A percentile compares a stretch with the other conserved stretches of the same genome.
Conservation (phyloP, 2,113 vertebrate genomes). For the Sisor rabdophorus region DNA sequence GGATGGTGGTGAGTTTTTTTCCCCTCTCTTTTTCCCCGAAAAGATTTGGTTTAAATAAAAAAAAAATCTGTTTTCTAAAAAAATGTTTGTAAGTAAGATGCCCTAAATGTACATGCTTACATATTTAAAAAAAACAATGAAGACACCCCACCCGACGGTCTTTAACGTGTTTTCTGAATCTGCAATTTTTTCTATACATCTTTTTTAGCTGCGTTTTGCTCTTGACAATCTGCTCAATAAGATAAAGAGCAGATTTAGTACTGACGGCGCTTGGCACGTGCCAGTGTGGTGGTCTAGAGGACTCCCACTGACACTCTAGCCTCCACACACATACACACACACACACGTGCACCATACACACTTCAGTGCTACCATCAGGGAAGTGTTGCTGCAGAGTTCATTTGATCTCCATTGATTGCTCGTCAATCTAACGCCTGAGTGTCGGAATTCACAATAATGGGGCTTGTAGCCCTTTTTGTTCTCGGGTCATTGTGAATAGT, state of each 20-base stretch:
- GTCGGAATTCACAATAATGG: conserved; percentile 37
- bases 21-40: not conserved
- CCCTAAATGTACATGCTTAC: not conserved
- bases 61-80: not conserved
- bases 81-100: not conserved
- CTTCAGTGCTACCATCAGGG: conserved; percentile 46
- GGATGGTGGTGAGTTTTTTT: conserved; percentile 82
- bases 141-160: too few species aligned
- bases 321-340: conserved; percentile 19
- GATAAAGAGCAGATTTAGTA: conserved; percentile 9
- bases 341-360: conserved; percentile 23
- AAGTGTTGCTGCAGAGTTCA: conserved; percentile 57
- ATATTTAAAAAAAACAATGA: not conserved
- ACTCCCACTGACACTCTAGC: conserved; percentile 41
- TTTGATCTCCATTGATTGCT: conserved; percentile 53
- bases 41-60: not conserved
- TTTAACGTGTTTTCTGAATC: not conserved
- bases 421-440: conserved; percentile 31
- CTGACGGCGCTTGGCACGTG: conserved; percentile 42
- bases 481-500: conserved; percentile 43
- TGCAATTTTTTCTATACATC: not conserved
- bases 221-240: conserved; percentile 7
- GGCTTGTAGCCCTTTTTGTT: conserved; percentile 46
- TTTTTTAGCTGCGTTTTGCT: not conserved
- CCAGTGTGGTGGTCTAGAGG: conserved; percentile 34